phyloP scores from a whole-genome alignment of 2,113 vertebrate genomes.

The Petrocephalus zakoni region DNA sequence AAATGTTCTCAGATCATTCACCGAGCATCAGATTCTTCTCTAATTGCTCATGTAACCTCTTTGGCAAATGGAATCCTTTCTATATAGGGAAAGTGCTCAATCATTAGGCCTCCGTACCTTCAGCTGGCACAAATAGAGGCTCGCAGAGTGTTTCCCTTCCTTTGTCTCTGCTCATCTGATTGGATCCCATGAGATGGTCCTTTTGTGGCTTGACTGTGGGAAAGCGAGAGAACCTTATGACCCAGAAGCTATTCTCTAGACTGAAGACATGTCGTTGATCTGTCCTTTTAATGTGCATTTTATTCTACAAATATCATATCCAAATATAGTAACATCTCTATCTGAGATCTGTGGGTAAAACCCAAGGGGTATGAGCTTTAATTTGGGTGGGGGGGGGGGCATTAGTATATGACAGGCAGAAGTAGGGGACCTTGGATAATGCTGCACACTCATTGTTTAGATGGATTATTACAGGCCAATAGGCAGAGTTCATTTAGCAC shows the following conservation, averaged over 20 bases:
- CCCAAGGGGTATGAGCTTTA: background rate
- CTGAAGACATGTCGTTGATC: background rate
- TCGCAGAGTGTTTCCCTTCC: background rate
- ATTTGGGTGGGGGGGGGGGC: background rate
- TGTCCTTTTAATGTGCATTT: background rate
- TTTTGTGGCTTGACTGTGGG: background rate
- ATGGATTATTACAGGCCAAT: slow-evolving; percentile 20
- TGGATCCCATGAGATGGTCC: background rate
- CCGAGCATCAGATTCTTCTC: background rate
- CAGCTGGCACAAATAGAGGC: background rate
- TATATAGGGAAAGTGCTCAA: background rate
- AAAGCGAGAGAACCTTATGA: background rate
- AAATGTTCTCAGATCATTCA: background rate
- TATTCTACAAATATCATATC: background rate
- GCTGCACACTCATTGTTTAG: slow-evolving; percentile 22
- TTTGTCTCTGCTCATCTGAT: background rate
- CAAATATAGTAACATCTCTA: background rate
- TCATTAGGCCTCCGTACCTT: background rate
- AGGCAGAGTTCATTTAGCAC: slow-evolving; percentile 33
- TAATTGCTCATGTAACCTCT: background rate
- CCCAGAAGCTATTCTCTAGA: background rate
- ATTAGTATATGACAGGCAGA: background rate
- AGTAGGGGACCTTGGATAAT: slow-evolving; percentile 16
- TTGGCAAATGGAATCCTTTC: background rate
- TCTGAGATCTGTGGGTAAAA: background rate